Percentiles rank a stretch among this genome's conserved stretches.
phyloP scores from a whole-genome alignment of 2,888 invertebrate genomes.

The Diabrotica balteata region DNA sequence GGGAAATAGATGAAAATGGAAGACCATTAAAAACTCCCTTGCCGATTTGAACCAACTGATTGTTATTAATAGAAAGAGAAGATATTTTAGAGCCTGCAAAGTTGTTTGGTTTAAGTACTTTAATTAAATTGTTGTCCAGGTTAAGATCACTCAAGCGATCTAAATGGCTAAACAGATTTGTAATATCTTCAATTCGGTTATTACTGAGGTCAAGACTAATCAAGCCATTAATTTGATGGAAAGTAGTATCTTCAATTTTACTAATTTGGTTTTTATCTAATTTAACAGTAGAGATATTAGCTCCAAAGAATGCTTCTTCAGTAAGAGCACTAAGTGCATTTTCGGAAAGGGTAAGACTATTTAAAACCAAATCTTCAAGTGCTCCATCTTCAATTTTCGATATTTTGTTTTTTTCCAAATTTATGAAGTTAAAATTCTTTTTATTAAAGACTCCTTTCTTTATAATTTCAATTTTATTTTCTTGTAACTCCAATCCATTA shows the following conservation, averaged over 20 bases:
- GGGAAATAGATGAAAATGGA: not conserved
- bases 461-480: not conserved
- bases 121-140: not conserved
- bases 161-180: not conserved
- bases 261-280: conserved; percentile 3
- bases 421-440: not conserved
- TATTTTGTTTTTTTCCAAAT: not conserved
- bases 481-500: not conserved
- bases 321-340: not conserved
- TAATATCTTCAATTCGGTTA: not conserved
- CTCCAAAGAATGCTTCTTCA: not conserved
- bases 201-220: not conserved
- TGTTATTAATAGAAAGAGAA: not conserved
- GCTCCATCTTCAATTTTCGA: not conserved
- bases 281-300: not conserved
- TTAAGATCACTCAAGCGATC: not conserved
- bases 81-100: not conserved
- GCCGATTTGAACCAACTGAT: not conserved
- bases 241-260: not conserved
- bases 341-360: not conserved
- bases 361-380: not conserved
- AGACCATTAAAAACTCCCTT: not conserved
- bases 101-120: not conserved
- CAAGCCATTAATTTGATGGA: not conserved
- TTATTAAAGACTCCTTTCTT: not conserved